A percentile compares a stretch with the other conserved stretches of the same genome.
Conservation (phyloP, 2,797 vertebrate genomes). For the Gallirallus australis region DNA sequence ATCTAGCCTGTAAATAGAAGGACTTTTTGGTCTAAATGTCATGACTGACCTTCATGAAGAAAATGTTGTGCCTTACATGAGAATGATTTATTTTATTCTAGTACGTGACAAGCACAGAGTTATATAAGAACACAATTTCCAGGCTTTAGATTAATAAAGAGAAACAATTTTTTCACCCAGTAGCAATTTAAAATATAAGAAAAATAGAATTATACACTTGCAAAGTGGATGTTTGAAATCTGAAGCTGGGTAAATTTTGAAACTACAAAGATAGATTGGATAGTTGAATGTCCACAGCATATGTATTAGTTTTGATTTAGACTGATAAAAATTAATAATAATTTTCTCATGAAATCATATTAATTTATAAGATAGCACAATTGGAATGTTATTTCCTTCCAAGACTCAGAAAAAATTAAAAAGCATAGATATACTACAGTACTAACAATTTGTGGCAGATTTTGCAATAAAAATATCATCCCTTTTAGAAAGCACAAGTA, state of each 20-base stretch:
- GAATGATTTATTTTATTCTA: background rate
- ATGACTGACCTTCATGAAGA: background rate
- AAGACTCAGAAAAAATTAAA: background rate
- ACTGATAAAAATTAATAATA: background rate
- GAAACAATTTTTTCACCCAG: background rate
- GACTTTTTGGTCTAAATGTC: background rate
- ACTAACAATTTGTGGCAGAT: background rate
- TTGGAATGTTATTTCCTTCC: background rate
- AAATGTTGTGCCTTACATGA: background rate
- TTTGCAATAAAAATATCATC: background rate
- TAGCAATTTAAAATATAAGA: background rate
- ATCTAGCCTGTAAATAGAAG: background rate
- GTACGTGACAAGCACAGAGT: background rate
- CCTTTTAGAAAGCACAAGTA: background rate
- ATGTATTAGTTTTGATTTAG: background rate
- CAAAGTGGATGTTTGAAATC: background rate
- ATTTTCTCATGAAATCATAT: background rate
- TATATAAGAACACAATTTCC: background rate
- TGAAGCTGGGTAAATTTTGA: background rate
- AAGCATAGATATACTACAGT: background rate
- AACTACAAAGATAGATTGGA: background rate
- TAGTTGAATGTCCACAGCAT: background rate
- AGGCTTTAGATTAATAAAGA: background rate
- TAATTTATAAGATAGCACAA: background rate
- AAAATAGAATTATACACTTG: background rate